These are phyloP conservation scores for Etheostoma nigrum DNA, from an alignment of 2,797 vertebrate genomes.

Conservation along the genomic window DNA sequence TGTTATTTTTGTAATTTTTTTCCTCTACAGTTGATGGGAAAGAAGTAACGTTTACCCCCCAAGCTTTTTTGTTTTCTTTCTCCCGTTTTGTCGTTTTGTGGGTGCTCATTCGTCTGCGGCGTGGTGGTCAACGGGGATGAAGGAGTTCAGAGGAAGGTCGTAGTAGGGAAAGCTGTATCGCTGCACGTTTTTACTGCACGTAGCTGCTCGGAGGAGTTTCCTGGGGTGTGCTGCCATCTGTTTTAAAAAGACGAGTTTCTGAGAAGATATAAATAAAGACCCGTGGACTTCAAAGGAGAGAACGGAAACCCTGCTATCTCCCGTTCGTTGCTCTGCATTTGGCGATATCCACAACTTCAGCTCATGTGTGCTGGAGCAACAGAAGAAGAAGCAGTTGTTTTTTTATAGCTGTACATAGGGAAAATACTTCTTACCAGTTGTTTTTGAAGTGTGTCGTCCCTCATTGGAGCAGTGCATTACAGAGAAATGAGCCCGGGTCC, in stretches of 20 bases:
- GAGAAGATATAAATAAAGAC: slow-evolving; percentile 55
- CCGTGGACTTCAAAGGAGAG: slow-evolving; percentile 64
- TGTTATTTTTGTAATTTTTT: slow-evolving; percentile 10
- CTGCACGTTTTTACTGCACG: slow-evolving; percentile 72
- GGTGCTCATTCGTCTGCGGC: slow-evolving; percentile 63
- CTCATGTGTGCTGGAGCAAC: slow-evolving; percentile 28
- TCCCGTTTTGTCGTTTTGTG: slow-evolving; percentile 50
- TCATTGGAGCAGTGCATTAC: slow-evolving; percentile 36
- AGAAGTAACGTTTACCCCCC: slow-evolving; percentile 24
- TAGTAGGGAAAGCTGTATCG: slow-evolving; percentile 55
- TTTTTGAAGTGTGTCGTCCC: slow-evolving; percentile 32
- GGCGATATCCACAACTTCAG: slow-evolving; percentile 48
- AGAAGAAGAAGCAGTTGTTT: slow-evolving; percentile 16
- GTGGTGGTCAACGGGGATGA: slow-evolving; percentile 79
- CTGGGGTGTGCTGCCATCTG: slow-evolving; percentile 73
- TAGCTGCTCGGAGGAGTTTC: slow-evolving; percentile 70
- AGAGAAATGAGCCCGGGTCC: slow-evolving; percentile 65
- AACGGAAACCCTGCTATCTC: slow-evolving; percentile 19
- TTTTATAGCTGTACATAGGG: background rate
- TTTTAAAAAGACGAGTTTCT: slow-evolving; percentile 57
- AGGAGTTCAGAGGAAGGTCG: slow-evolving; percentile 83
- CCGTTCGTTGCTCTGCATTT: background rate
- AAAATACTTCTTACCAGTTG: background rate
- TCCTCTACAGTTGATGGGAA: background rate
- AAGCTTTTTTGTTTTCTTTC: slow-evolving; percentile 12